These are phyloP conservation scores for Notodonta ziczac DNA, from an alignment of 2,888 invertebrate genomes.

Conservation along the genomic window DNA sequence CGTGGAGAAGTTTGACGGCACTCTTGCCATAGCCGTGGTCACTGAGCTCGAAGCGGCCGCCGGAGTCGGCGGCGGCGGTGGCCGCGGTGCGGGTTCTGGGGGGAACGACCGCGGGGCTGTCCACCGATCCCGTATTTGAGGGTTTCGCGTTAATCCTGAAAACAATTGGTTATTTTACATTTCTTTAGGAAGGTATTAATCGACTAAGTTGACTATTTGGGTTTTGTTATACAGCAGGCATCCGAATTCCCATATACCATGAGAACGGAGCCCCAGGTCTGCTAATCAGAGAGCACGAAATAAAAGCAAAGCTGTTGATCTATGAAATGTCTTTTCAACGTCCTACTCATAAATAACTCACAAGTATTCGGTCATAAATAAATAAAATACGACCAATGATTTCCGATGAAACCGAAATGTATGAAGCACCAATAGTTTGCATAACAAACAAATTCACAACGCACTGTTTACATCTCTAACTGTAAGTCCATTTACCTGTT, in stretches of 20 bases:
- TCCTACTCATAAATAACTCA: too few species aligned
- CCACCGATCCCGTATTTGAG: slow-evolving; percentile 70
- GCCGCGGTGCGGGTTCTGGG: slow-evolving; percentile 43
- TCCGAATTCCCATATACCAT: too few species aligned
- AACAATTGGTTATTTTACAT: slow-evolving; percentile 18
- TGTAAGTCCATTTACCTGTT: slow-evolving; percentile 66
- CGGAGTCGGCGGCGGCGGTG: slow-evolving; percentile 74
- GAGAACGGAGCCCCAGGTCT: too few species aligned
- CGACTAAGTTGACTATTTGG: too few species aligned
- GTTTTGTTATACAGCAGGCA: too few species aligned
- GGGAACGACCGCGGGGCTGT: slow-evolving; percentile 34
- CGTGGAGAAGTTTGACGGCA: slow-evolving; percentile 89
- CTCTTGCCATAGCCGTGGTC: slow-evolving; percentile 90
- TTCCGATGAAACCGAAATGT: too few species aligned
- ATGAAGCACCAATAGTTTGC: background rate
- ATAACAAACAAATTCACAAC: background rate
- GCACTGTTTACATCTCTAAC: slow-evolving; percentile 2
- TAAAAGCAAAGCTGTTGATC: too few species aligned
- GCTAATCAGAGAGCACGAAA: too few species aligned
- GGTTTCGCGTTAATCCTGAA: slow-evolving; percentile 80
- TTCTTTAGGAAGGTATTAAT: too few species aligned
- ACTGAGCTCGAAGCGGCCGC: slow-evolving; percentile 85
- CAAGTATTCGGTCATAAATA: too few species aligned
- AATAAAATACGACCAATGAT: too few species aligned
- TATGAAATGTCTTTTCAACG: too few species aligned